Conservation (phyloP, 2,113 vertebrate genomes). For the Aldabrachelys gigantea region DNA sequence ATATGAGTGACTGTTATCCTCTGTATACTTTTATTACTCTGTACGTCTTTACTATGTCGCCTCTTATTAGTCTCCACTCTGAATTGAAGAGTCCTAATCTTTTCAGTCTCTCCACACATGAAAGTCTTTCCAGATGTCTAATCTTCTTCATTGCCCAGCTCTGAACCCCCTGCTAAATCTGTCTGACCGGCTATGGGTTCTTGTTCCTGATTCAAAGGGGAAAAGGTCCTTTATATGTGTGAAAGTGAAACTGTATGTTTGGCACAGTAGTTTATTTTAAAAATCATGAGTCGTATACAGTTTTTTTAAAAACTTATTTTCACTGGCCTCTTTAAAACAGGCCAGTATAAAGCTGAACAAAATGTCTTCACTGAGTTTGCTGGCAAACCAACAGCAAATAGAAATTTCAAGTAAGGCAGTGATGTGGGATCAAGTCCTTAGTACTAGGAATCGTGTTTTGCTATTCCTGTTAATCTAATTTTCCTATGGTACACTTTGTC, state of each 20-base stretch:
- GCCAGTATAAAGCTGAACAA: neutral
- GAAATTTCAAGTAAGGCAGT: neutral
- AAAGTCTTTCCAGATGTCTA: neutral
- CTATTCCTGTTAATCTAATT: neutral
- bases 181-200: neutral
- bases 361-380: neutral
- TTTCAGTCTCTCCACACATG: neutral
- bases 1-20: neutral
- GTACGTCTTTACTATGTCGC: neutral
- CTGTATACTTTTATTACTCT: neutral
- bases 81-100: neutral
- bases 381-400: neutral
- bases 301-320: neutral
- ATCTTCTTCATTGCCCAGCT: neutral
- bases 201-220: neutral
- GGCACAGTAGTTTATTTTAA: neutral
- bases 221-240: neutral
- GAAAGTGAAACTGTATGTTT: neutral
- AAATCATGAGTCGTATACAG: neutral
- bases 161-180: neutral
- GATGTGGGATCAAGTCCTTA: neutral
- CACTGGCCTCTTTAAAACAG: neutral
- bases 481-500: neutral
- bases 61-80: neutral
- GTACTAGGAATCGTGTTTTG: neutral